These are phyloP conservation scores for Sebastes taczanowskii DNA, from an alignment of 2,797 vertebrate genomes.

Conservation along the genomic window DNA sequence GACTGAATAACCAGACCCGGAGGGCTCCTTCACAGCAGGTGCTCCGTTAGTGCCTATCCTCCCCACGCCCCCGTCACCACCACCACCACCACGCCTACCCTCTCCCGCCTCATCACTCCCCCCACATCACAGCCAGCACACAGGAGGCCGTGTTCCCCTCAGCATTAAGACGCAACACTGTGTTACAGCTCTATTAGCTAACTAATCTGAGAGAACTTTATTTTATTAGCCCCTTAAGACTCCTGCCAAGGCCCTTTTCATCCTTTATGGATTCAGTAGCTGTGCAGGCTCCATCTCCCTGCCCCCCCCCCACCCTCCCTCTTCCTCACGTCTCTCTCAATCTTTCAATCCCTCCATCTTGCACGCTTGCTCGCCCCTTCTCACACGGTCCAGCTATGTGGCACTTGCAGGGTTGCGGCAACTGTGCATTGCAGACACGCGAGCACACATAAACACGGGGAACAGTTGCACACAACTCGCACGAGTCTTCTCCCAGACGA, in stretches of 20 bases:
- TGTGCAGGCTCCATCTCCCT: constrained; percentile 44
- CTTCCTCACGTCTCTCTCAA: constrained; percentile 69
- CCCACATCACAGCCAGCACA: constrained; percentile 43
- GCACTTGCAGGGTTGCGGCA: constrained; percentile 33
- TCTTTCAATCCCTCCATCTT: constrained; percentile 76
- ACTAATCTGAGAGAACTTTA: constrained; percentile 82
- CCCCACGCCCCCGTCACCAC: neutral
- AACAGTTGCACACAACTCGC: neutral
- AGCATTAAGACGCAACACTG: constrained; percentile 71
- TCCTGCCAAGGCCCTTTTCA: constrained; percentile 79
- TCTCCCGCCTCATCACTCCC: constrained; percentile 39
- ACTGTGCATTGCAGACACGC: constrained; percentile 24
- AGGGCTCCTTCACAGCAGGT: constrained; percentile 69
- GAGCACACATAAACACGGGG: neutral
- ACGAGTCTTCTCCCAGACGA: neutral
- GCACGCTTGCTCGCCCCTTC: constrained; percentile 43
- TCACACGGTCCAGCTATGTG: constrained; percentile 27
- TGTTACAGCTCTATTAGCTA: constrained; percentile 83
- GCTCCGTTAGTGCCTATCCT: constrained; percentile 29
- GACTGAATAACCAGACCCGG: constrained; percentile 66
- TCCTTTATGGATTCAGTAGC: constrained; percentile 81
- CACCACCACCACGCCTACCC: constrained; percentile 12
- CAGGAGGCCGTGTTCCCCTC: constrained; percentile 58
- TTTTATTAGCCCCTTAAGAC: constrained; percentile 83
- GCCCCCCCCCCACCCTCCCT: constrained; percentile 32